Conservation (phyloP, 2,113 vertebrate genomes). For the Melanerpes aurifrons region DNA sequence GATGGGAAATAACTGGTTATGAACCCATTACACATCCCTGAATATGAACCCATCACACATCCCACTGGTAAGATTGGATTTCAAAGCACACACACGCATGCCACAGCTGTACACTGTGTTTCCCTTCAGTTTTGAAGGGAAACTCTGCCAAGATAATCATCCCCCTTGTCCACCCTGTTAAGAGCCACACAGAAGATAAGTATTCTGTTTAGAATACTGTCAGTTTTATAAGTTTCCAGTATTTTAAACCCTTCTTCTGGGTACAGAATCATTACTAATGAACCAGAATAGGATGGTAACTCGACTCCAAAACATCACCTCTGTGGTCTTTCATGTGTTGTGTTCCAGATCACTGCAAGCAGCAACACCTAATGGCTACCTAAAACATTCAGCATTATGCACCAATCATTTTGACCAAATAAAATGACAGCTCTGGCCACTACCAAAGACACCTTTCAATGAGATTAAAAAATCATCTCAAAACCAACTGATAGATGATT, state of each 20-base stretch:
- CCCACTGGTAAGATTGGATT: background rate
- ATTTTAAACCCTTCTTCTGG: background rate
- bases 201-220: background rate
- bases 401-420: background rate
- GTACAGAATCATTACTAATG: background rate
- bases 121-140: background rate
- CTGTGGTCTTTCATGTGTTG: rapidly evolving
- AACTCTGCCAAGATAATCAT: background rate
- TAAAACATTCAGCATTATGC: background rate
- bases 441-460: background rate
- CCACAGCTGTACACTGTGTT: background rate
- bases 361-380: background rate
- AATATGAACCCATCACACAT: background rate
- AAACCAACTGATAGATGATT: background rate
- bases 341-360: background rate
- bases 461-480: background rate
- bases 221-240: background rate
- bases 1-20: background rate
- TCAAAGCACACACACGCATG: background rate
- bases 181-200: background rate
- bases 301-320: background rate
- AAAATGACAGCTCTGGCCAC: background rate
- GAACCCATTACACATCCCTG: background rate
- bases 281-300: background rate
- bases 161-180: background rate